These are phyloP conservation scores for Psix sp. DNA, from an alignment of 1,140 invertebrate genomes.

Conservation along the genomic window DNA sequence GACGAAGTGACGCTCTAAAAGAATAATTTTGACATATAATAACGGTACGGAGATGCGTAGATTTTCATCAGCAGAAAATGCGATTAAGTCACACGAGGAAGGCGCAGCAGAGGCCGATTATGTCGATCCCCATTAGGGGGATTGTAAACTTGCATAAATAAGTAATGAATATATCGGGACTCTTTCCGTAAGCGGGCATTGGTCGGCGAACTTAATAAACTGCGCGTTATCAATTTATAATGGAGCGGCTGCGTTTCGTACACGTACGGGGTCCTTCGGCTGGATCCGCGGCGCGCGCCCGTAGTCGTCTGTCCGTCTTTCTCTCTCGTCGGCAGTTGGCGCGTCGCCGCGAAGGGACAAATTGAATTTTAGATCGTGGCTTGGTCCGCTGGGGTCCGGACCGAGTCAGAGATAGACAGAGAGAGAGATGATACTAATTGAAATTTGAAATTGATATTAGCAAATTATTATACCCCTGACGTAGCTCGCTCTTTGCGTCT, in stretches of 20 bases:
- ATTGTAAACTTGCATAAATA: conserved; percentile 77
- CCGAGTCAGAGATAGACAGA: conserved; percentile 66
- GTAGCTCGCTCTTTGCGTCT: conserved; percentile 54
- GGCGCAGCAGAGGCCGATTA: conserved; percentile 67
- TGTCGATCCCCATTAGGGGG: conserved; percentile 73
- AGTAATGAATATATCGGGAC: conserved; percentile 73
- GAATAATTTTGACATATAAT: conserved; percentile 33
- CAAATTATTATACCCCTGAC: conserved; percentile 71
- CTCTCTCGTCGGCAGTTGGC: conserved; percentile 59
- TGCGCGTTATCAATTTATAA: conserved; percentile 75
- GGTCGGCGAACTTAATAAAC: conserved; percentile 76
- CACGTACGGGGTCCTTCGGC: conserved; percentile 59
- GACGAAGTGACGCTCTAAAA: no score
- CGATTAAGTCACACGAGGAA: conserved; percentile 58
- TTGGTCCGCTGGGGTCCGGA: conserved; percentile 67
- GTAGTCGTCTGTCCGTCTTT: conserved; percentile 43
- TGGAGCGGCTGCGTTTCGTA: conserved; percentile 67
- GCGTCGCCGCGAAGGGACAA: conserved; percentile 72
- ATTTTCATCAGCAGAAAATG: conserved; percentile 62
- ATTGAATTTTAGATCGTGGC: conserved; percentile 78
- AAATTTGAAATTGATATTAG: conserved; percentile 79
- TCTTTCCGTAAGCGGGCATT: conserved; percentile 75
- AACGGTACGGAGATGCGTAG: conserved; percentile 50
- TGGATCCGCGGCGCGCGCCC: conserved; percentile 58
- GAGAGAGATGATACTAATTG: conserved; percentile 77